Evolutionary conservation across 1,140 invertebrate genomes (phyloP), one percentile per base, ranked within the genome.

Genomic region (Trichoplusia ni): DNA sequence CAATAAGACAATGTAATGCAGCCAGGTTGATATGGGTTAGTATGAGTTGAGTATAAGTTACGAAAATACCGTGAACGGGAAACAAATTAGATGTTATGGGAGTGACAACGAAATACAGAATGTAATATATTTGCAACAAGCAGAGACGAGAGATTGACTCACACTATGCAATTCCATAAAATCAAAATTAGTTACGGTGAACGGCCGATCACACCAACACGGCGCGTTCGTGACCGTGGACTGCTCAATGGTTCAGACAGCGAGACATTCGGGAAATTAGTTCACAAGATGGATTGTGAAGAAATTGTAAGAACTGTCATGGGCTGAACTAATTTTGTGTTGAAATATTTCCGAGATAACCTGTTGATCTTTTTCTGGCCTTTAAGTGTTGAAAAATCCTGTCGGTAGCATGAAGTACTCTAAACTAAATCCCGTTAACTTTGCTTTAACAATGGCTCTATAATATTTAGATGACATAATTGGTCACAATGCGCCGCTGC

Each of bases 151-250:
- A 46, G 58, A 73, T 56, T 61, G 42, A 49, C 53, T 60, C 61
- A 59, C 49, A 65, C 60, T 67, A 67, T 47, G 62, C 67, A 64
- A 69, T 67, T 68, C 59, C 64, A 67, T 64, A 75, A 74, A 77
- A 77, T 72, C 53, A 13, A 47, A 35, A 69, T 74, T 69, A 42
- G 71, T 49, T 54, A 64, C 71, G 75, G 72, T 75, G 75, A 74
- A 77, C 60, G 75, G 64, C 71, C 70, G 70, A 62, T 67, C 60
- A 47, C 47, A 61, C 38, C 56, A 58, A 19, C 59, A 27, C 37
- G 37, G 21, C 11, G 51, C 40, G 63, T 49, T 69, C 74, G 75
- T 74, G 75, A 74, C 75, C 71, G 69, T 71, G 64, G 60, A 40
- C 31, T 16, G 18, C 38, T 31, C 56, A 46, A 59, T 59, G 27